These are phyloP conservation scores for Scrobipalpa atriplicella DNA, from an alignment of 2,888 invertebrate species.

Conservation along the genomic window DNA sequence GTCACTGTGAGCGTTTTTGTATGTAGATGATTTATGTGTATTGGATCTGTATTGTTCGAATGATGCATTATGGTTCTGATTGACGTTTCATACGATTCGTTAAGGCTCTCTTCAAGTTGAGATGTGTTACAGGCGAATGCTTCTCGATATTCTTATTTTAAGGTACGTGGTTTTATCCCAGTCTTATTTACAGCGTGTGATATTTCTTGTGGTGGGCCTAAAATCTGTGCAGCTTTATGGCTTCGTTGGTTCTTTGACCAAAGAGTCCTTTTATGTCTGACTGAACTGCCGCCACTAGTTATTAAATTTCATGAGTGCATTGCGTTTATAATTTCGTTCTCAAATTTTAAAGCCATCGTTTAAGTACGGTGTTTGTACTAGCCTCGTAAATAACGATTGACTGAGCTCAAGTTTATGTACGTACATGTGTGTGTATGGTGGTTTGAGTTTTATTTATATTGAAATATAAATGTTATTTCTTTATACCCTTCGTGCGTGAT, in stretches of 20 bases:
- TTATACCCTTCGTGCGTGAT: neutral
- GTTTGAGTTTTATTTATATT: neutral
- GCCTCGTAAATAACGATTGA: neutral
- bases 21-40: conserved; percentile 34
- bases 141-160: conserved; percentile 42
- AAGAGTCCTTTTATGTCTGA: conserved; percentile 5
- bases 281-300: neutral
- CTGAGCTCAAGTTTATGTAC: neutral
- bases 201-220: conserved; percentile 54
- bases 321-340: neutral
- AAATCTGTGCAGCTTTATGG: conserved; percentile 28
- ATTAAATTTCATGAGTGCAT: conserved; percentile 14
- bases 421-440: neutral
- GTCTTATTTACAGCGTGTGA: conserved; percentile 60
- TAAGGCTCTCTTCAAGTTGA: conserved; percentile 57
- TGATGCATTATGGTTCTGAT: conserved; percentile 54
- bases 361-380: conserved; percentile 1
- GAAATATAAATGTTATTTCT: conserved; percentile 1
- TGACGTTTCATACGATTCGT: conserved; percentile 67
- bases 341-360: conserved; percentile 9
- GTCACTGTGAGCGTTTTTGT: conserved; percentile 23
- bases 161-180: conserved; percentile 47
- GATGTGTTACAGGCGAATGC: conserved; percentile 39
- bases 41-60: conserved; percentile 48
- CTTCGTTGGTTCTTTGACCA: conserved; percentile 8